These are phyloP conservation scores for Sebastes jordani DNA, from an alignment of 2,797 vertebrate species.

Conservation along the genomic window DNA sequence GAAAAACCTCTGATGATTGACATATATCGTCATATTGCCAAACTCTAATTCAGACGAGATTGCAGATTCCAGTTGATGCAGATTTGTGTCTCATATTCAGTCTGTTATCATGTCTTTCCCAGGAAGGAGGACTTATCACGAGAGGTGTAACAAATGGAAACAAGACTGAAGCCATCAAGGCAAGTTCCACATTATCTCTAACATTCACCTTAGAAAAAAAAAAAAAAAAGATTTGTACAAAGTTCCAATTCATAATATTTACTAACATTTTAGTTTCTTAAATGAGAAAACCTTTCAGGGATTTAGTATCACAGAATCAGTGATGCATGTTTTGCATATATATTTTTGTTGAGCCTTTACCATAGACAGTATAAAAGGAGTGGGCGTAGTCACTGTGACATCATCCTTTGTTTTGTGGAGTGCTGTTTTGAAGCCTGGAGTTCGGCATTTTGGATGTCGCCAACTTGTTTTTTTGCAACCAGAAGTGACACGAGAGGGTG, in stretches of 20 bases:
- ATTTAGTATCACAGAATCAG: background rate
- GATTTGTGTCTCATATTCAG: background rate
- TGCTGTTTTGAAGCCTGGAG: too few species aligned
- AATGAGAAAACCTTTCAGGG: background rate
- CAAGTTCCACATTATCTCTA: background rate
- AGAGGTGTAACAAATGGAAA: constrained; percentile 41
- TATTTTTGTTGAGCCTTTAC: background rate
- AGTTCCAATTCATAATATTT: background rate
- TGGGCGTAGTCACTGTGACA: too few species aligned
- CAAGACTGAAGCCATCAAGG: constrained; percentile 11
- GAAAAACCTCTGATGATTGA: background rate
- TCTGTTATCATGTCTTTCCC: background rate
- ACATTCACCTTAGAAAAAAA: background rate
- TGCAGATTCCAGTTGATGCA: background rate
- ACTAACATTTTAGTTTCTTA: background rate
- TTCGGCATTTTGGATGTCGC: too few species aligned
- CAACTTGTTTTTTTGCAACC: too few species aligned
- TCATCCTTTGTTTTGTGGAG: too few species aligned
- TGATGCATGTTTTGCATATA: background rate
- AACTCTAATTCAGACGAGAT: background rate
- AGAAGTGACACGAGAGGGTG: too few species aligned
- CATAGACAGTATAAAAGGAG: too few species aligned
- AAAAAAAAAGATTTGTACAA: background rate
- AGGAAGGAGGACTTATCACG: constrained; percentile 7
- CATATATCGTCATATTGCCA: background rate